phyloP scores from a whole-genome alignment of 2,888 invertebrate genomes.

The Oscheius sp. region DNA sequence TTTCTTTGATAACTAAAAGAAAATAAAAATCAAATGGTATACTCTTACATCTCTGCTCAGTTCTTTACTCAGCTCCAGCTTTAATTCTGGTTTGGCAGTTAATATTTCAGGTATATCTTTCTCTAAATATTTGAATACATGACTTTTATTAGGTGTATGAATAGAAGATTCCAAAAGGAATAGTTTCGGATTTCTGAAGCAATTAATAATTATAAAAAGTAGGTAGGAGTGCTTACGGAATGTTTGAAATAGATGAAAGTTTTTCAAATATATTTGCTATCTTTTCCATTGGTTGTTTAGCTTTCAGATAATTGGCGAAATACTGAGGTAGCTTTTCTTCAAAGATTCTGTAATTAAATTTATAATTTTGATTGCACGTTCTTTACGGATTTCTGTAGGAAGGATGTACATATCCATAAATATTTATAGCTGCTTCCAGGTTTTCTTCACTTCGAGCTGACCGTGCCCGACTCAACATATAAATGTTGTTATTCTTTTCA shows the following conservation, averaged over 20 bases:
- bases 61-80: background rate
- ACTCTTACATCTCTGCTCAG: background rate
- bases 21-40: background rate
- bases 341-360: background rate
- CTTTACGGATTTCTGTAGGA: background rate
- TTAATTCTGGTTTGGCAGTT: constrained; percentile 8
- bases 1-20: background rate
- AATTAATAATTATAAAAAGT: background rate
- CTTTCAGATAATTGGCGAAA: background rate
- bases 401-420: constrained; percentile 16
- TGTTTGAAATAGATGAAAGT: background rate
- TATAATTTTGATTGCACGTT: background rate
- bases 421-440: constrained; percentile 4
- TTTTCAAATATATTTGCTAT: background rate
- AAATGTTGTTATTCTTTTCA: constrained; percentile 10
- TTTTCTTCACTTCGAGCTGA: background rate
- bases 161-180: constrained; percentile 11
- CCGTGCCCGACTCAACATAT: background rate
- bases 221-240: background rate
- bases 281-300: background rate
- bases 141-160: background rate
- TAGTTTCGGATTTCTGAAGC: background rate
- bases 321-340: background rate
- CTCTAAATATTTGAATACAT: constrained; percentile 2
- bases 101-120: background rate